Evolutionary conservation across 2,797 vertebrate genomes (phyloP).

Genomic region (Uromys caudimaculatus): DNA sequence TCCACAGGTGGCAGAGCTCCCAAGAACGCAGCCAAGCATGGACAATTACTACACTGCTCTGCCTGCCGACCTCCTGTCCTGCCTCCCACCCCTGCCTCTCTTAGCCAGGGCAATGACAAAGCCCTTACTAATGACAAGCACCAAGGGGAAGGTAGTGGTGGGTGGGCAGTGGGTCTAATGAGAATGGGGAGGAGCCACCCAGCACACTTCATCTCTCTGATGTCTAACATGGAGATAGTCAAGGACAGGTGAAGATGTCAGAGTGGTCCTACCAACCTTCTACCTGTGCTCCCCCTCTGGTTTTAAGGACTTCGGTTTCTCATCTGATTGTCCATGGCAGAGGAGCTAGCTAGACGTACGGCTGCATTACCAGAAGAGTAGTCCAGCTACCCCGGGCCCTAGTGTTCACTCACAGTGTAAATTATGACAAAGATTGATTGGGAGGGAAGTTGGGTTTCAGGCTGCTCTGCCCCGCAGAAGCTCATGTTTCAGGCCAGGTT

Average conservation of each 20-base stretch:
- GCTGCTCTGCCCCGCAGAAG: background rate
- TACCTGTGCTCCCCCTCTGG: background rate
- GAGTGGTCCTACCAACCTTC: background rate
- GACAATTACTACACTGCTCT: background rate
- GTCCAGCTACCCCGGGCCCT: background rate
- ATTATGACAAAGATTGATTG: too few relatives aligned
- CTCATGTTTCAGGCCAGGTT: background rate
- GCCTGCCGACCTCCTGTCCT: background rate
- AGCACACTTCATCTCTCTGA: background rate
- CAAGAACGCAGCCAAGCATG: background rate
- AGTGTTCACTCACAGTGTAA: background rate
- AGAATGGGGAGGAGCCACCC: background rate
- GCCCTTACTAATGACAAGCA: background rate
- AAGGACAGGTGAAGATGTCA: fast-evolving
- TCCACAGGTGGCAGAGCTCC: too few relatives aligned
- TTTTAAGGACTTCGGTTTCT: background rate
- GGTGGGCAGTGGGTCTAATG: too few relatives aligned
- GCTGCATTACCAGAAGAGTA: background rate
- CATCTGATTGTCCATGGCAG: fast-evolving
- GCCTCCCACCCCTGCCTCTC: background rate
- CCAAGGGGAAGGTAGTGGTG: background rate
- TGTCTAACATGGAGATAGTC: background rate
- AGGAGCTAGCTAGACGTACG: too few relatives aligned
- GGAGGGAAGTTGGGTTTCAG: background rate
- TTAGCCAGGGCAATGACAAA: background rate